Base-by-base conservation (phyloP, 2,113 vertebrate species). In the Lepus americanus region DNA sequence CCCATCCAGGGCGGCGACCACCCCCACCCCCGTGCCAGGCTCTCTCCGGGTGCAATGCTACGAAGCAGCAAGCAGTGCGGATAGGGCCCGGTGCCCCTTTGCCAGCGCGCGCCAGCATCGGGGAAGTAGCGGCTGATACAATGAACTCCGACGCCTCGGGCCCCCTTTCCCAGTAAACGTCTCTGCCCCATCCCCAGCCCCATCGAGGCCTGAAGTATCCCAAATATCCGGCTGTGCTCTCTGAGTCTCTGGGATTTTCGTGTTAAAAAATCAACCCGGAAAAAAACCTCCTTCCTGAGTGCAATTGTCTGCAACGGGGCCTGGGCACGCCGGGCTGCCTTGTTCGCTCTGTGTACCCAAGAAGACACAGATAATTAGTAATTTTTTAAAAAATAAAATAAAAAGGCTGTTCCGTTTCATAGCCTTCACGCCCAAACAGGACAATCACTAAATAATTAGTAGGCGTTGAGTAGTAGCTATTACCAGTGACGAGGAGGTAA, bases 111-210 rank as follows among this genome's bases (percentile, higher is more conserved):
- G 44, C 0, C 4, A 64, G 80, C 13, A 93, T 94, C 89, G 93
- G 88, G 78, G 80, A 97, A 95, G 96, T 59, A 80, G 78, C 77
- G 6, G 44, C 44, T 8, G 14, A 82, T 72, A 90, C 88, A 96
- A 93, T 94, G 95, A 96, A 96, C 95, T 96, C 87, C 59, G 27
- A 80, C 29, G 25, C 74, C 80, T 84, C 74, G 44, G 33, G 17
- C 67, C 25, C 81, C 90, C 76, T 92, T 95, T 85, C 92, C 70
- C 1, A 23, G 13, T 53, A 92, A 96, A 96, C 89, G 90, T 78
- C 49, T 96, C 76, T 0, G 3, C 16, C 0, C 67, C 69, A 94
- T 61, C 49, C 29, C 81, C 80, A 93, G 63, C 33, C 67, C 31
- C 39, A 74, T 5, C 4, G 0, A 31, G 89, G 33, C 22, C 67